Conservation (phyloP, 2,888 invertebrate species). For the Watsonalla cultraria region DNA sequence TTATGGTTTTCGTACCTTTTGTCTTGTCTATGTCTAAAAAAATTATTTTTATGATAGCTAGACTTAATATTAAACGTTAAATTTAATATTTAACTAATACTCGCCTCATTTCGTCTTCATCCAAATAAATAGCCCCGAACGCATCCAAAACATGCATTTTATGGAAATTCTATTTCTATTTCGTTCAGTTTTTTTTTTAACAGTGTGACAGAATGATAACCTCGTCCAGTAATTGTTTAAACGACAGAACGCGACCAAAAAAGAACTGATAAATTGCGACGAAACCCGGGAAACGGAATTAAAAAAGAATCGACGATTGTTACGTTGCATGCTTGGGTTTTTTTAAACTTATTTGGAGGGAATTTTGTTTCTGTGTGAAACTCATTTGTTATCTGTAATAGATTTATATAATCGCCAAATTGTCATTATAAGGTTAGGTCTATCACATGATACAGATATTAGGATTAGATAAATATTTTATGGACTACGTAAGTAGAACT, state of each 20-base stretch:
- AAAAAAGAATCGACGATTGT: constrained; percentile 56
- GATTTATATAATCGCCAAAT: too few relatives aligned
- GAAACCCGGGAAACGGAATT: constrained; percentile 38
- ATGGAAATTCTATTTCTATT: constrained; percentile 11
- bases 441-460: too few relatives aligned
- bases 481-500: too few relatives aligned
- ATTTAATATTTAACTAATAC: too few relatives aligned
- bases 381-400: constrained; percentile 8
- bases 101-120: neutral
- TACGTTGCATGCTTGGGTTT: constrained; percentile 35
- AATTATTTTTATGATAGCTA: too few relatives aligned
- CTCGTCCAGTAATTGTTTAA: constrained; percentile 62
- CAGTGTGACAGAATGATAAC: constrained; percentile 63
- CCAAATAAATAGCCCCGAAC: neutral
- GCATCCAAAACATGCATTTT: constrained; percentile 1
- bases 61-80: too few relatives aligned
- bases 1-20: too few relatives aligned
- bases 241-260: constrained; percentile 62
- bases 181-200: constrained; percentile 21
- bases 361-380: constrained; percentile 32
- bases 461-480: too few relatives aligned
- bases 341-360: constrained; percentile 16
- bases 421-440: too few relatives aligned
- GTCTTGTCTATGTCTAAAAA: too few relatives aligned
- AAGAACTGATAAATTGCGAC: constrained; percentile 50